Evolutionary conservation across 2,797 vertebrate genomes (phyloP).

Genomic region (Cossypha caffra): DNA sequence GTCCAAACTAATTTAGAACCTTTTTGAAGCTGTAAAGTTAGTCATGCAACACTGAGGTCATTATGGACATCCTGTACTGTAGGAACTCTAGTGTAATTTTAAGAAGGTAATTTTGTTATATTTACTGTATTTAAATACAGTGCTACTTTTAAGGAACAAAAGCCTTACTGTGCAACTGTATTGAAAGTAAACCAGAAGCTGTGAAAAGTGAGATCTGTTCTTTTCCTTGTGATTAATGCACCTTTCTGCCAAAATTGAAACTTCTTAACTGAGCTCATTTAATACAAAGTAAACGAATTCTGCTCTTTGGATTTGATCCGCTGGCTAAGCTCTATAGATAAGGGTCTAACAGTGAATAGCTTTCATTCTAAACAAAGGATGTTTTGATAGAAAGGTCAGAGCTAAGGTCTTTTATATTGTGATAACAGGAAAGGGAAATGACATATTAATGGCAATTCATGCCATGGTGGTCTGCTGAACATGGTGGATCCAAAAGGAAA

Average conservation of each 20-base stretch:
- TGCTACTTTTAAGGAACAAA: constrained; percentile 82
- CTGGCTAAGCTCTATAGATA: constrained; percentile 82
- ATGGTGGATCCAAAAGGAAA: constrained; percentile 41
- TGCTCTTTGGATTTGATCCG: constrained; percentile 82
- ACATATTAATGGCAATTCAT: constrained; percentile 81
- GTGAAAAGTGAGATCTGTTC: constrained; percentile 85
- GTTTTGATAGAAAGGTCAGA: constrained; percentile 87
- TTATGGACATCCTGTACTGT: constrained; percentile 78
- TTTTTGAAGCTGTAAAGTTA: constrained; percentile 80
- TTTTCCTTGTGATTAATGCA: constrained; percentile 85
- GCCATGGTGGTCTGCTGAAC: constrained; percentile 79
- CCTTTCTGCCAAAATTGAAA: constrained; percentile 83
- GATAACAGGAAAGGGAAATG: constrained; percentile 86
- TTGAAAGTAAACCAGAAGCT: constrained; percentile 82
- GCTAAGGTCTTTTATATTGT: constrained; percentile 81
- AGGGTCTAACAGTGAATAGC: constrained; percentile 78
- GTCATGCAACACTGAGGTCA: constrained; percentile 85
- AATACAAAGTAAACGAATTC: constrained; percentile 87
- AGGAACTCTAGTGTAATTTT: constrained; percentile 81
- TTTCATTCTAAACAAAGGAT: constrained; percentile 85
- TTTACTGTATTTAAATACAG: constrained; percentile 86
- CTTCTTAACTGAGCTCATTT: constrained; percentile 84
- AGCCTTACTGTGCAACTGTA: constrained; percentile 81
- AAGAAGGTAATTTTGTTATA: constrained; percentile 82
- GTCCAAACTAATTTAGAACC: constrained; percentile 86